Evolutionary conservation across 1,140 invertebrate species (phyloP), one percentile per base, ranked within the genome.

Genomic region (Anadara kagoshimensis): DNA sequence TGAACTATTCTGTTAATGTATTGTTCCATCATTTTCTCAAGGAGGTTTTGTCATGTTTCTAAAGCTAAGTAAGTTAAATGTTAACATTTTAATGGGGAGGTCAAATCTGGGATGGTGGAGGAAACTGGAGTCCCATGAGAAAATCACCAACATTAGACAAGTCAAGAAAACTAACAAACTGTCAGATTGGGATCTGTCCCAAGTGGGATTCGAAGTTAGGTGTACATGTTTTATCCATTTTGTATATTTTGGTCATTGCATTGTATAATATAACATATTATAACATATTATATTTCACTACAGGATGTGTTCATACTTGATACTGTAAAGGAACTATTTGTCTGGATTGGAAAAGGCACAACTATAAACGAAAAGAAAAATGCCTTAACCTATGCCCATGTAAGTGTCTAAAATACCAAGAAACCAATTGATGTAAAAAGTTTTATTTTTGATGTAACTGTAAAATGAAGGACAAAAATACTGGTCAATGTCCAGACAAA

Each of bases 271-370:
- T 10, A 47, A 16, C 16, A 47, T 10, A 29, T 11, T 8, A 1
- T 8, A 20, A n/a, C 14, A 16, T 36, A 12, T 51, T 70, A 0
- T 57, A 62, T 54, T 36, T 75, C 26, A 64, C 72, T 75, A 1
- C 59, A 90, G 89, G 96, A 97, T 78, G 94, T 96, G 0, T 97
- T 96, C 87, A 90, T 98, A 44, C 86, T 98, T 18, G 93, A 96
- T 80, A 93, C 94, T 0, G 90, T 92, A 5, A 89, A 92, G 16
- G 83, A 83, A 7, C 90, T 95, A 56, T 95, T 95, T 80, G 91
- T 96, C 12, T 97, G 95, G 95, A 92, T 95, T 43, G 95, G 95
- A 10, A 90, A 92, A 49, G 89, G 91, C 22, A 92, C 94, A 8
- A 94, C 94, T 79, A 87, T 91, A 0, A 72, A 70, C 36, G 89